Evolutionary conservation across 35 echinoderm and acorn worm genomes (phyloP).

Genomic region (Diadema setosum): DNA sequence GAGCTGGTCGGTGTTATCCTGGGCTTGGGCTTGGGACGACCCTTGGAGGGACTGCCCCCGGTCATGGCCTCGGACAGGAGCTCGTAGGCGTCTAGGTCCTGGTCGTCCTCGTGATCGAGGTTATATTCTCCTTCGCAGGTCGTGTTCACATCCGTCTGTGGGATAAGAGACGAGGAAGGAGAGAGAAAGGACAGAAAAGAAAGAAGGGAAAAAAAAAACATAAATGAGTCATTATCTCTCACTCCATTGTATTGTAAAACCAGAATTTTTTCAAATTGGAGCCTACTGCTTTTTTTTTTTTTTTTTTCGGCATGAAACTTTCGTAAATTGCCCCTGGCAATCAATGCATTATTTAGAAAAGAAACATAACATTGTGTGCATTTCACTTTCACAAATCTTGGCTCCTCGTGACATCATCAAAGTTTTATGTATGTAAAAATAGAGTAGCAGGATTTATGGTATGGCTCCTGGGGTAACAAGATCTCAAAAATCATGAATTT

Average conservation of each 20-base stretch:
- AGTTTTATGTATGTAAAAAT: too few relatives aligned
- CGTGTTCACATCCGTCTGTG: not conserved
- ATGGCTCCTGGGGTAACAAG: too few relatives aligned
- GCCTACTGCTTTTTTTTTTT: too few relatives aligned
- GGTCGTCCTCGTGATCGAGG: conserved; percentile 17
- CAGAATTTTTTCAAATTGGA: too few relatives aligned
- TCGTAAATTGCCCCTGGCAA: not conserved
- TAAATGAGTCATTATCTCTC: too few relatives aligned
- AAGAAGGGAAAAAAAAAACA: not conserved
- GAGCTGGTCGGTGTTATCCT: not conserved
- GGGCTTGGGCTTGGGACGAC: not conserved
- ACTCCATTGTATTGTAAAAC: not conserved
- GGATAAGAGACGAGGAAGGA: not conserved
- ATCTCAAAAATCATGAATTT: too few relatives aligned
- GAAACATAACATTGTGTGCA: too few relatives aligned
- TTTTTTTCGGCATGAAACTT: not conserved
- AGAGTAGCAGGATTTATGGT: too few relatives aligned
- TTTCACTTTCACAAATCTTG: not conserved
- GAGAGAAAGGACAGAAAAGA: not conserved
- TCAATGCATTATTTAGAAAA: too few relatives aligned
- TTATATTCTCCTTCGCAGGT: not conserved
- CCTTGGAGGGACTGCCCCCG: not conserved
- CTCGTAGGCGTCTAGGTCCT: conserved; percentile 77
- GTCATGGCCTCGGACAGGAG: conserved; percentile 70
- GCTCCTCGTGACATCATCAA: not conserved